Conservation (phyloP, 2,888 invertebrate species). For the Leucoma salicis region DNA sequence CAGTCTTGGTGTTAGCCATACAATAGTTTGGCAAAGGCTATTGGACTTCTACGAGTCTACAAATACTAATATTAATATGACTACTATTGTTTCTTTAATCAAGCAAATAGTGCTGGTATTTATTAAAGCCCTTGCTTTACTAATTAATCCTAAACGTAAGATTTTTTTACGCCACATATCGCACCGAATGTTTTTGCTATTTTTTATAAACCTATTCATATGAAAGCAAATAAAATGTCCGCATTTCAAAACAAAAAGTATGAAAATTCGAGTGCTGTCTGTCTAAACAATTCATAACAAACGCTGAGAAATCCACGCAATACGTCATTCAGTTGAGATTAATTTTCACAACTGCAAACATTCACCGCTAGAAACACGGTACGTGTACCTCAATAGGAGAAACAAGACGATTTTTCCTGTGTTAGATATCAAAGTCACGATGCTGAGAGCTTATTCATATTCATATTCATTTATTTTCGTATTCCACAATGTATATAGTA, state of each 20-base stretch:
- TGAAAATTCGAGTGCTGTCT: conserved; percentile 1
- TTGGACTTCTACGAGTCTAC: too few relatives aligned
- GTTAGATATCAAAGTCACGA: conserved; percentile 15
- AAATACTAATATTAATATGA: too few relatives aligned
- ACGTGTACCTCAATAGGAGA: background rate
- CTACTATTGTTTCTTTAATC: too few relatives aligned
- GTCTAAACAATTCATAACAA: conserved; percentile 9
- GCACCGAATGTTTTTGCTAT: background rate
- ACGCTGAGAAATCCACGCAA: conserved; percentile 12
- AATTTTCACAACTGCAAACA: conserved; percentile 19
- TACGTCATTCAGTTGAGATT: conserved; percentile 19
- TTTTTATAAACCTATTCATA: too few relatives aligned
- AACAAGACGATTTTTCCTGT: conserved; percentile 17
- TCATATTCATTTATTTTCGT: too few relatives aligned
- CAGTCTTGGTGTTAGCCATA: too few relatives aligned
- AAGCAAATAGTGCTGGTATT: too few relatives aligned
- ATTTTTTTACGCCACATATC: too few relatives aligned
- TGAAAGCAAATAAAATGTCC: background rate
- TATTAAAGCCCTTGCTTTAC: too few relatives aligned
- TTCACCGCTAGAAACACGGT: conserved; percentile 9
- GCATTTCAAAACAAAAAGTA: conserved; percentile 3
- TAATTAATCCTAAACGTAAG: too few relatives aligned
- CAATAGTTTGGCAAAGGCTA: too few relatives aligned
- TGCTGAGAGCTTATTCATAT: background rate
- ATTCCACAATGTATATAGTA: too few relatives aligned